Evolutionary conservation across 2,888 invertebrate genomes (phyloP), one percentile per base, ranked within the genome.

Genomic region (Adelphocoris suturalis): DNA sequence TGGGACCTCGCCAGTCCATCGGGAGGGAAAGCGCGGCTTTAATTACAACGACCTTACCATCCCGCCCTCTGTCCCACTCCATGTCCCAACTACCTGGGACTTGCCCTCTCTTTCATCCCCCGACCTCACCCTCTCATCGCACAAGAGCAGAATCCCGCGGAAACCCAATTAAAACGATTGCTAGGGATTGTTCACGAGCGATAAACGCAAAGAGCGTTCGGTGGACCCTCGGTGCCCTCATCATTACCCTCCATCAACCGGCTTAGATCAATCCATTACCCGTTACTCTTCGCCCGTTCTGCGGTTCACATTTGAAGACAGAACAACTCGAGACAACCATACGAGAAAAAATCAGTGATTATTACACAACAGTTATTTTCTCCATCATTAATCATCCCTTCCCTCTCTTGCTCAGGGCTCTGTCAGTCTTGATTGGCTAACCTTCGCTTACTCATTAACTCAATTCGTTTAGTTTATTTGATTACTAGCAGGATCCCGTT

Each of bases 81-180:
- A 0, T 16, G 46, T 16, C 46, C 78, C 78, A 4, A 16, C 78
- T 46, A 78, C 75, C 75, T 75, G 75, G 23, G 28, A 19, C 75
- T 19, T 27, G 12, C n/a, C 19, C n/a, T 28, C 52, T 52, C 52
- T 52, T 52, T 52, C 52, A 11, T 52, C 28, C 80, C n/a, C 13
- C 80, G 4, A 1, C 27, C 76, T 2, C 23, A 2, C 3, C 76
- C 76, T n/a, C 76, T 14, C 27, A 23, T 14, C 14, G n/a, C 76
- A 14, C 23, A n/a, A 28, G 27, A 28, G 80, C 23, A 80, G 27
- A 28, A 13, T 46, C 27, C 80, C 80, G 80, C 80, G 19, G 52
- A 82, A 82, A 82, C 52, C 82, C 82, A 82, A 82, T 82, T 82
- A 23, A 82, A 82, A 82, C 48, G 82, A 82, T 82, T 82, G 55